These are phyloP conservation scores for Stichodactyla mertensii DNA, from an alignment of 64 coral and sea anemone genomes.

Conservation along the genomic window DNA sequence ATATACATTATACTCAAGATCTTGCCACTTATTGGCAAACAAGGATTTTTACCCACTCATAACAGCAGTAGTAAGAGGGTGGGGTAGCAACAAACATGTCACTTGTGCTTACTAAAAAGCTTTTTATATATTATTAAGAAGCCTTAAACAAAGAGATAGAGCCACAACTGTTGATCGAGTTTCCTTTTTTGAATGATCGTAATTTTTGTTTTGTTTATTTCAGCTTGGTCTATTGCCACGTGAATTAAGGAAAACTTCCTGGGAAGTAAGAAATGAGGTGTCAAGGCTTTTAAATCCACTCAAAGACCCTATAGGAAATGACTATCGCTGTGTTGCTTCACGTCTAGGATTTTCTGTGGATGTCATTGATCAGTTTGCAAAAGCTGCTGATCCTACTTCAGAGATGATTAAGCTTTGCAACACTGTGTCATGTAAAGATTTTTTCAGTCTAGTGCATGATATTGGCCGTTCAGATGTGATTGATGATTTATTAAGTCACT, in stretches of 20 bases:
- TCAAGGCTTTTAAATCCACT: constrained; percentile 37
- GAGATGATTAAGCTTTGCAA: constrained; percentile 40
- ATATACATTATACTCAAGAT: too few relatives aligned
- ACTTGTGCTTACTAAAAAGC: too few relatives aligned
- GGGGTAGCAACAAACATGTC: too few relatives aligned
- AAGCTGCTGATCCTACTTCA: constrained; percentile 24
- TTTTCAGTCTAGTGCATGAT: background rate
- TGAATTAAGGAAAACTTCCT: constrained; percentile 30
- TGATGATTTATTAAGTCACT: background rate
- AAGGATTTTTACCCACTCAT: too few relatives aligned
- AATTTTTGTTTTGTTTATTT: background rate
- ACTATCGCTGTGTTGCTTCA: constrained; percentile 67
- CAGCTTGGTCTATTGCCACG: constrained; percentile 9
- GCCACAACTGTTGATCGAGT: background rate
- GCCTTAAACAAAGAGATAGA: too few relatives aligned
- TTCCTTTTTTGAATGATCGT: background rate
- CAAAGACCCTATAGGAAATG: constrained; percentile 41
- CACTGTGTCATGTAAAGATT: constrained; percentile 11
- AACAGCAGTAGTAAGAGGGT: too few relatives aligned
- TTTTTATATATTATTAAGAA: too few relatives aligned
- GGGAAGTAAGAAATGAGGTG: constrained; percentile 54
- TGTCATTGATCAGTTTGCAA: constrained; percentile 30
- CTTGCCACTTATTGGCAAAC: too few relatives aligned
- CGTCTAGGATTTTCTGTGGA: constrained; percentile 26
- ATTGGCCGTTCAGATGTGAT: constrained; percentile 11